These are phyloP conservation scores for Gobius niger DNA, from an alignment of 2,113 vertebrate genomes.

Conservation along the genomic window DNA sequence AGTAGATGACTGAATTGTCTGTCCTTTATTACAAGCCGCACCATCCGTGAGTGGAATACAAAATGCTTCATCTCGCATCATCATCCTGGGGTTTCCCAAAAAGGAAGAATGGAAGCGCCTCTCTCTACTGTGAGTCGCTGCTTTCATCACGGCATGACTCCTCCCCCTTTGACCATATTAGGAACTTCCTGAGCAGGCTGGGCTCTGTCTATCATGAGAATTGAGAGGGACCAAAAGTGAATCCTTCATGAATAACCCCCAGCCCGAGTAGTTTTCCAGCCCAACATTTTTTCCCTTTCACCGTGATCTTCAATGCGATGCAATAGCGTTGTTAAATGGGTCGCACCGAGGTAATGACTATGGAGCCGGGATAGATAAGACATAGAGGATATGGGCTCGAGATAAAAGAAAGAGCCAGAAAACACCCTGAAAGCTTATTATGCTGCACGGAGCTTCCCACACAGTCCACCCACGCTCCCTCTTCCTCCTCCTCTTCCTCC, in stretches of 20 bases:
- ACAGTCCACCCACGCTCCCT: conserved; percentile 58
- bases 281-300: conserved; percentile 3
- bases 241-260: background rate
- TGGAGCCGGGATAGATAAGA: background rate
- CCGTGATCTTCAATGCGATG: background rate
- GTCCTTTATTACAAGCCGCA: background rate
- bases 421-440: conserved; percentile 62
- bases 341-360: background rate
- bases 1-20: background rate
- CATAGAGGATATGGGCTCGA: conserved; percentile 14
- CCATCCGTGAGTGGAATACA: background rate
- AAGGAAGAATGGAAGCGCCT: background rate
- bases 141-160: background rate
- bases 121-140: background rate
- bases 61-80: background rate
- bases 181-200: background rate
- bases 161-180: background rate
- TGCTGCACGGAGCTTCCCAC: conserved; percentile 61
- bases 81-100: background rate
- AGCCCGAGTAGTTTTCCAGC: background rate
- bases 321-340: background rate
- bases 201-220: background rate
- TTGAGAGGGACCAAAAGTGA: background rate
- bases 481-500: conserved; percentile 29
- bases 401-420: conserved; percentile 22